Conservation (phyloP, 2,797 vertebrate genomes). For the Steatocranus sp. region DNA sequence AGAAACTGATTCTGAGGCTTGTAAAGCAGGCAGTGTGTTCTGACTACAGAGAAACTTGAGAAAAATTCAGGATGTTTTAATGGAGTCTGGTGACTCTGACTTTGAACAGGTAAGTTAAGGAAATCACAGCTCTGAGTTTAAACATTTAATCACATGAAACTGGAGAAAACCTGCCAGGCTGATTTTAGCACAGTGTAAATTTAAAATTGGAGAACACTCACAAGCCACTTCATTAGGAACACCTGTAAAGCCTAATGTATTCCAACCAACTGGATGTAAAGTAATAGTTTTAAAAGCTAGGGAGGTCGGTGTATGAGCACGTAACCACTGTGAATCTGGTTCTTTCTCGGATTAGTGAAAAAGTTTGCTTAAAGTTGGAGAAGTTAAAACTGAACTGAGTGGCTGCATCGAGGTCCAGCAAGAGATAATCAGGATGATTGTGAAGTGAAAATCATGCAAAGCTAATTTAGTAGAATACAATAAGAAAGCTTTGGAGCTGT, state of each 20-base stretch:
- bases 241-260: accelerated
- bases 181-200: background rate
- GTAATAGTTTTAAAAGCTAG: background rate
- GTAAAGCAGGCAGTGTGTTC: accelerated
- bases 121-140: background rate
- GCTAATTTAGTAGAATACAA: background rate
- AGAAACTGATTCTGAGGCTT: background rate
- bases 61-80: background rate
- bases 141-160: background rate
- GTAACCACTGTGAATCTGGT: background rate
- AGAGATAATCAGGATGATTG: background rate
- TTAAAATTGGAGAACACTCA: background rate
- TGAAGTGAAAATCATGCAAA: background rate
- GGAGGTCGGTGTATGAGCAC: background rate
- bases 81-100: background rate
- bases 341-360: background rate
- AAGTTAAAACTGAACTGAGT: background rate
- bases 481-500: background rate
- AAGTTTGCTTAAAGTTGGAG: background rate
- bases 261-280: background rate
- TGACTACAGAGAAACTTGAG: background rate
- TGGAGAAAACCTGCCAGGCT: background rate
- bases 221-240: background rate
- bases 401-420: background rate
- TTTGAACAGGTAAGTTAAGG: background rate